These are phyloP conservation scores for Macquaria australasica DNA, from an alignment of 2,113 vertebrate genomes.

Conservation along the genomic window DNA sequence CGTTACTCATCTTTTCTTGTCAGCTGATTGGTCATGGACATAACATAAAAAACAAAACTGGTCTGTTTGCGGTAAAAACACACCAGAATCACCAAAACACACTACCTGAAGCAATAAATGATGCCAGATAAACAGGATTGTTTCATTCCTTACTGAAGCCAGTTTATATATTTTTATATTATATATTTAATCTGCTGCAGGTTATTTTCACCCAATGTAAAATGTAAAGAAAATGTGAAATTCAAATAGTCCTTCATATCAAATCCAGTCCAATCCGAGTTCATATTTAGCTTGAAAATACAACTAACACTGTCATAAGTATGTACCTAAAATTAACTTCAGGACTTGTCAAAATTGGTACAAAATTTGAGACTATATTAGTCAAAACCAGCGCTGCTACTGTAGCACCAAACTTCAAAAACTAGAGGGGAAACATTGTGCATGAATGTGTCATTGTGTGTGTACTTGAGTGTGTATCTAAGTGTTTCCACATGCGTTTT, in stretches of 20 bases:
- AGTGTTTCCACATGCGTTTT: not conserved
- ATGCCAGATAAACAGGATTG: conserved; percentile 1
- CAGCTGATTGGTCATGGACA: conserved; percentile 64
- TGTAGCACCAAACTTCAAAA: not conserved
- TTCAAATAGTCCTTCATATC: not conserved
- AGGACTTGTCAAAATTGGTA: too few species aligned
- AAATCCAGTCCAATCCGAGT: not conserved
- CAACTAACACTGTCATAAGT: not conserved
- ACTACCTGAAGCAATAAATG: not conserved
- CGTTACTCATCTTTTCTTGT: conserved; percentile 72
- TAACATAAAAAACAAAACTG: conserved; percentile 49
- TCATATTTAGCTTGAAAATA: not conserved
- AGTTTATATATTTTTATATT: not conserved
- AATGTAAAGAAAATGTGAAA: not conserved
- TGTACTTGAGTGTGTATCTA: not conserved
- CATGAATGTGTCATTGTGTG: not conserved
- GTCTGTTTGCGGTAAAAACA: conserved; percentile 23
- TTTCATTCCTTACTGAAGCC: not conserved
- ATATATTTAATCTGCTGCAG: conserved; percentile 1
- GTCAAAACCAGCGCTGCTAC: not conserved
- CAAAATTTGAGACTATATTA: not conserved
- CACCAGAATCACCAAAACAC: not conserved
- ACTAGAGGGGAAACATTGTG: not conserved
- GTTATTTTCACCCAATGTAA: not conserved
- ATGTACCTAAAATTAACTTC: not conserved